Percentiles rank a stretch among this genome's conserved stretches.
Evolutionary conservation across 2,888 invertebrate species (phyloP).

Genomic region (Spodoptera picta): DNA sequence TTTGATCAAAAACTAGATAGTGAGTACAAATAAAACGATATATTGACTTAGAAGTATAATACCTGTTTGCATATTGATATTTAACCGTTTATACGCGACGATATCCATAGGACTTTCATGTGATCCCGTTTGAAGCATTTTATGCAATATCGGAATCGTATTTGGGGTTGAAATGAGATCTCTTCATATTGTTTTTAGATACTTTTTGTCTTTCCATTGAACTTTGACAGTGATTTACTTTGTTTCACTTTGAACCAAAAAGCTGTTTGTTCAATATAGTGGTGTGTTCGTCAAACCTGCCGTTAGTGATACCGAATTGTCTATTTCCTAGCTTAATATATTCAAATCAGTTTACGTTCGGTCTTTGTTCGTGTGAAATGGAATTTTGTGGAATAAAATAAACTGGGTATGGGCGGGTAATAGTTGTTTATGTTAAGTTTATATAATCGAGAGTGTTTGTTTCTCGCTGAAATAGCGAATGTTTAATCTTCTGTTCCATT

Average conservation of each 20-base stretch:
- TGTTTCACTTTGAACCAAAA: conserved; percentile 59
- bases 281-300: conserved; percentile 16
- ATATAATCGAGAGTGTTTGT: too few relatives aligned
- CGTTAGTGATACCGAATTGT: conserved; percentile 28
- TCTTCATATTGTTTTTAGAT: conserved; percentile 75
- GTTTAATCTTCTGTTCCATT: too few relatives aligned
- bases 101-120: conserved; percentile 72
- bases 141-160: conserved; percentile 85
- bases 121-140: conserved; percentile 79
- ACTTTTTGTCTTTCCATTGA: conserved; percentile 70
- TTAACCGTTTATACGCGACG: conserved; percentile 67
- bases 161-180: conserved; percentile 81
- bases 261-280: conserved; percentile 36
- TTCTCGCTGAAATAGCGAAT: too few relatives aligned
- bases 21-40: conserved; percentile 64
- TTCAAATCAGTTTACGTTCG: conserved; percentile 44
- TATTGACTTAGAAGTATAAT: conserved; percentile 63
- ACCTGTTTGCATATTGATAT: conserved; percentile 75
- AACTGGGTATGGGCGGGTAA: too few relatives aligned
- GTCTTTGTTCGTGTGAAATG: conserved; percentile 29
- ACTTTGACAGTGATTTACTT: conserved; percentile 75
- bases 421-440: too few relatives aligned
- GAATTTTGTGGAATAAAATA: too few relatives aligned
- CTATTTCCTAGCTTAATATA: conserved; percentile 42
- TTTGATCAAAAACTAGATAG: conserved; percentile 58